Evolutionary conservation across 2,113 vertebrate species (phyloP).

Genomic region (Dasyurus viverrinus): DNA sequence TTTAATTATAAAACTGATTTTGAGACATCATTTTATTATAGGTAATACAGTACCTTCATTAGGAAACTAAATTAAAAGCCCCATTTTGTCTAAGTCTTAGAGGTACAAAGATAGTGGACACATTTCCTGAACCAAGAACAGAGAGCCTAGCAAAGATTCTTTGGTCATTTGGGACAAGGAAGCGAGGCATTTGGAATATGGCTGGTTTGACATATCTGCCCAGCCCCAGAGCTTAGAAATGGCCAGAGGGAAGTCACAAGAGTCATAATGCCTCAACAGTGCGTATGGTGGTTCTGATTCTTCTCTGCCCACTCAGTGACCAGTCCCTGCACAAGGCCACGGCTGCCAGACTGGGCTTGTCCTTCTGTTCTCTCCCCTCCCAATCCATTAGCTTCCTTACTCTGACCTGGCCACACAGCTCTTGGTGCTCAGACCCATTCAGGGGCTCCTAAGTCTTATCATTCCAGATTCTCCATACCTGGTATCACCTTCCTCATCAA

Average conservation of each 20-base stretch:
- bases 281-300: slow-evolving; percentile 8
- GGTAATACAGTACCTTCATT: not conserved
- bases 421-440: not conserved
- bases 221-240: not conserved
- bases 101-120: not conserved
- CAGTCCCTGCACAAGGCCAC: not conserved
- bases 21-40: slow-evolving; percentile 24
- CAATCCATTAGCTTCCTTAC: not conserved
- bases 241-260: not conserved
- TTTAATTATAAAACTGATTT: slow-evolving; percentile 40
- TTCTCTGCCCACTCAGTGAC: not conserved
- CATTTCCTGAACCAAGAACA: not conserved
- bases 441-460: not conserved
- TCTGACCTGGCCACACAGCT: not conserved
- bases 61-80: slow-evolving; percentile 11
- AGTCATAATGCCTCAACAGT: not conserved
- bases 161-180: not conserved
- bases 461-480: not conserved
- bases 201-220: not conserved
- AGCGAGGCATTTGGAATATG: not conserved
- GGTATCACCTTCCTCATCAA: not conserved
- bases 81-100: not conserved
- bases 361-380: not conserved
- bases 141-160: not conserved
- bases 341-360: not conserved